These are phyloP conservation scores for Solen grandis DNA, from an alignment of 1,140 invertebrate genomes.

Conservation along the genomic window DNA sequence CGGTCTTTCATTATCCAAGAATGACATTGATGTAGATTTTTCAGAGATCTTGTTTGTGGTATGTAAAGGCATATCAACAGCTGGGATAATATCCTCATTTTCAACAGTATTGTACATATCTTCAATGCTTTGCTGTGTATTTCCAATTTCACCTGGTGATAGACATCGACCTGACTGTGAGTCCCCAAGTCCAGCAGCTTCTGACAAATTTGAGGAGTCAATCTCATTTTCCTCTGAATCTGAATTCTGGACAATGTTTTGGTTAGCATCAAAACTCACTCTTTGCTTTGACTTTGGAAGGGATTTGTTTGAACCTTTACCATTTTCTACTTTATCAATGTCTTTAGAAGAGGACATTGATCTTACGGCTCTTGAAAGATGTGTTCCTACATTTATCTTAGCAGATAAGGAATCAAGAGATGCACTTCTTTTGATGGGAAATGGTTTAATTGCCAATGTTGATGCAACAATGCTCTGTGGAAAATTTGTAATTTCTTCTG, in stretches of 20 bases:
- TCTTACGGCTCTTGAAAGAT: constrained; percentile 26
- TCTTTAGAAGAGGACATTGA: neutral
- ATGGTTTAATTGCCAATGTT: constrained; percentile 29
- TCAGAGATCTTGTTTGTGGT: constrained; percentile 37
- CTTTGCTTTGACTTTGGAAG: neutral
- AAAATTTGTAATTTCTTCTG: constrained; percentile 8
- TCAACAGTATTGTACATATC: constrained; percentile 11
- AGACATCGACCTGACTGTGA: constrained; percentile 30
- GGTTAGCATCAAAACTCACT: neutral
- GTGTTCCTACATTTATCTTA: constrained; percentile 17
- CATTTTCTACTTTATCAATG: neutral
- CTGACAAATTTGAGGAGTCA: too few species aligned
- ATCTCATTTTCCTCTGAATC: neutral
- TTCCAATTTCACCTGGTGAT: constrained; percentile 59
- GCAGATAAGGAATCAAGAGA: constrained; percentile 31
- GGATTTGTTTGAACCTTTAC: neutral
- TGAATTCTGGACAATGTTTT: neutral
- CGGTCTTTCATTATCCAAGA: constrained; percentile 39
- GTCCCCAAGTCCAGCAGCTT: neutral
- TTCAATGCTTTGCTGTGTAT: constrained; percentile 20
- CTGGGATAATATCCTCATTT: constrained; percentile 3
- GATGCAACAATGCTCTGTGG: constrained; percentile 42
- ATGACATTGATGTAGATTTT: constrained; percentile 67
- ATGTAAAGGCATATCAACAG: neutral
- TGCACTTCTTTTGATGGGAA: constrained; percentile 22